These are phyloP conservation scores for Artemia sinica DNA, from an alignment of 2,888 invertebrate genomes.

Conservation along the genomic window DNA sequence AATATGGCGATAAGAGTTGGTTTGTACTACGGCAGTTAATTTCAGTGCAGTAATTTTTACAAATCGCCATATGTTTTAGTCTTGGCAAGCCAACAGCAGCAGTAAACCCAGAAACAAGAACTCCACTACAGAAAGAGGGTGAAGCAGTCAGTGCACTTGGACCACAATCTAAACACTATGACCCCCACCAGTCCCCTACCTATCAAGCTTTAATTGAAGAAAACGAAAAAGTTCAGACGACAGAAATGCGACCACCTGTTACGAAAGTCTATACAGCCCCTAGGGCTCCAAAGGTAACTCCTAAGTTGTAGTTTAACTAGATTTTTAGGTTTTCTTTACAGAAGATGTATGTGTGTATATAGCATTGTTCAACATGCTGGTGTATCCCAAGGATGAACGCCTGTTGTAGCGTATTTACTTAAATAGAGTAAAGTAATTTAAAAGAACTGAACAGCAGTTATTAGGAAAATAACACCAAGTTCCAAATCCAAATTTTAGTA, in stretches of 20 bases:
- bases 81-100: neutral
- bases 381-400: too few relatives aligned
- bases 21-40: too few relatives aligned
- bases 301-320: too few relatives aligned
- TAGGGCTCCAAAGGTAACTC: conserved; percentile 17
- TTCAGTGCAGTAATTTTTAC: neutral
- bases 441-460: too few relatives aligned
- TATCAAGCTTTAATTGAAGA: conserved; percentile 69
- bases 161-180: conserved; percentile 39
- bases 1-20: too few relatives aligned
- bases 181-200: conserved; percentile 73
- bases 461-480: too few relatives aligned
- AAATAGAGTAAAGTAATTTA: too few relatives aligned
- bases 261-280: conserved; percentile 2
- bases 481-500: too few relatives aligned
- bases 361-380: too few relatives aligned
- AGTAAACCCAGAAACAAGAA: neutral
- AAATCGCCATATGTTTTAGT: neutral
- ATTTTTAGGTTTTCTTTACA: too few relatives aligned
- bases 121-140: conserved; percentile 4
- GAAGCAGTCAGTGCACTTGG: conserved; percentile 10
- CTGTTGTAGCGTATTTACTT: too few relatives aligned
- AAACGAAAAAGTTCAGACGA: conserved; percentile 15
- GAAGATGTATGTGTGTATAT: too few relatives aligned
- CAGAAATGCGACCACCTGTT: conserved; percentile 19